These are phyloP conservation scores for Macrostomum cliftonense DNA, from an alignment of 2,888 invertebrate genomes.

Conservation along the genomic window DNA sequence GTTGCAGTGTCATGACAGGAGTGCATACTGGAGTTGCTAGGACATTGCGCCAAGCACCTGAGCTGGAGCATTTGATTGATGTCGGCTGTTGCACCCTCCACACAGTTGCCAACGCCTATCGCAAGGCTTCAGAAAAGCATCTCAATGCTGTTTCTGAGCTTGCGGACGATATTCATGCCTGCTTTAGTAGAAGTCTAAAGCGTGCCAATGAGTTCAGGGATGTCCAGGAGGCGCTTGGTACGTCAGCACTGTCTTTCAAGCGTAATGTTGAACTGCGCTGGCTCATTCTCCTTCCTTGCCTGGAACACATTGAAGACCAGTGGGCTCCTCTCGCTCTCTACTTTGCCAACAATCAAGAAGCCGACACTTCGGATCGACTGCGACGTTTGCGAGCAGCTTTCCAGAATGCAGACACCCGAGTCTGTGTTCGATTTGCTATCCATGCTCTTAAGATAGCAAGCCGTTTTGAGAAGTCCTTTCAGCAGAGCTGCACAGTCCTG, in stretches of 20 bases:
- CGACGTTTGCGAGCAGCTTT: background rate
- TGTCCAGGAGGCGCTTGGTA: no score
- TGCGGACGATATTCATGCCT: no score
- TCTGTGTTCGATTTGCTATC: background rate
- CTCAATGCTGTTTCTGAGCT: no score
- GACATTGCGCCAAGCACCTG: background rate
- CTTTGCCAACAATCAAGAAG: no score
- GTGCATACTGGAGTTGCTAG: background rate
- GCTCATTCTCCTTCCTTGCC: background rate
- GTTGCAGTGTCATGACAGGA: slow-evolving; percentile 1
- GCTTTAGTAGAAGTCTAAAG: no score
- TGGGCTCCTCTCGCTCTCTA: background rate
- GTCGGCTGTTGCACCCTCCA: slow-evolving; percentile 3
- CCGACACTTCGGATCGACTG: background rate
- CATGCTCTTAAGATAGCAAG: background rate
- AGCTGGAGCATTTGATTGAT: slow-evolving; percentile 2
- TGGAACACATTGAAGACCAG: background rate
- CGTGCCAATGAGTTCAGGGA: no score
- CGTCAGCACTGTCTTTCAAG: background rate
- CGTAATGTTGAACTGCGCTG: background rate
- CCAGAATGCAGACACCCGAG: background rate
- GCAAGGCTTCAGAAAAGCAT: background rate
- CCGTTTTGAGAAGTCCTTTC: background rate
- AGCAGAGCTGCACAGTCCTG: background rate
- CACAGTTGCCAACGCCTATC: slow-evolving; percentile 2